Base-by-base conservation (phyloP, 1,140 invertebrate species). In the Probaryconus sp. region DNA sequence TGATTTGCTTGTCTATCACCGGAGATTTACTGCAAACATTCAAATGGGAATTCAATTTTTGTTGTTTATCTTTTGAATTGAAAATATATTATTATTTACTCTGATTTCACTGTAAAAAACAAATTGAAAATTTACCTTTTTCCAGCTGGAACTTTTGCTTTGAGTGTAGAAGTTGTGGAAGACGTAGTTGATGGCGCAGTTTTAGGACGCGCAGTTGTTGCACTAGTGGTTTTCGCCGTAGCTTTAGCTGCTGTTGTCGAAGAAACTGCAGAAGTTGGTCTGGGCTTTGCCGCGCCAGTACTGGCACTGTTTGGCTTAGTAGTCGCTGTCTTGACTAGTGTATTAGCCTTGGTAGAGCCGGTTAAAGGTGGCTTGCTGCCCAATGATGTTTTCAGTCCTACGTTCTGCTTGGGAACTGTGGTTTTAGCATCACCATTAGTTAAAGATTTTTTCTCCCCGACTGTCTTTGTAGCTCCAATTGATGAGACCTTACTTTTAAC, bases 1-100 rank as follows among this genome's bases (percentile, higher is more conserved):
- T 91, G 6, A 87, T 87, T 68, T 90, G 88, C 58, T 91, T 91
- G 14, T 91, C 90, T 6, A 86, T 85, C 56, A 89, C 83, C 0
- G 88, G 81, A 0, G 81, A 78, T 58, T 86, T 88, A 3, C 65
- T 33, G 2, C 55, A 2, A 18, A 43, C 26, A 7, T n/a, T n/a
- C n/a, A 33, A 21, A 1, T 68, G 56, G 35, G 38, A 20, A 5
- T 4, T 20, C 0, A 31, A 1, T 17, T 64, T 64, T 11, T 14
- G 9, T 30, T 9, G 28, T n/a, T n/a, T n/a, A n/a, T n/a, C 3
- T 24, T 24, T 24, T 24, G 3, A 24, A 7, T 3, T 7, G 21
- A 24, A 24, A 53, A 53, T 33, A 18, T 33, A 13, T 3, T 33
- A 51, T 24, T 24, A 14, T 35, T 53, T 24, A 4, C 21, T 24